Percentiles rank a stretch among this genome's conserved stretches.
These are phyloP conservation scores for Chrysoperla carnea DNA, from an alignment of 1,140 invertebrate genomes.

Conservation along the genomic window DNA sequence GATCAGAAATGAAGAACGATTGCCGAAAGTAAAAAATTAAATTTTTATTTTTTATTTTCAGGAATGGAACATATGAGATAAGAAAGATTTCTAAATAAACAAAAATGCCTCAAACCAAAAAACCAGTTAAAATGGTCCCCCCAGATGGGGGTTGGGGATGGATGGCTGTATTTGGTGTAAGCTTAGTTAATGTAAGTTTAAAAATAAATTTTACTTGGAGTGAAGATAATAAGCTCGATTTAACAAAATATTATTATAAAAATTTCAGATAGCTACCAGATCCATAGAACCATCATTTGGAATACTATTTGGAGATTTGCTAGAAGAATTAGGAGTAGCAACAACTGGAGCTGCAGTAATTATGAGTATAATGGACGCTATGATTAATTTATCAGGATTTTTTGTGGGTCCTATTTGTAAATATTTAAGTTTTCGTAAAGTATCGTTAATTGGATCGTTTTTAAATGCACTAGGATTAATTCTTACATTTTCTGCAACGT, in stretches of 20 bases:
- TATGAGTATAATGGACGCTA: slow-evolving; percentile 50
- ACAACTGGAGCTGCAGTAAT: slow-evolving; percentile 55
- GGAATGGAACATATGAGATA: no score
- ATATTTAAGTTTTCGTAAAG: slow-evolving; percentile 52
- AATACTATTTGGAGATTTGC: slow-evolving; percentile 49
- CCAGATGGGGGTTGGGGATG: slow-evolving; percentile 67
- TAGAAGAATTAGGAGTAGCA: slow-evolving; percentile 40
- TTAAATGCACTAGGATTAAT: slow-evolving; percentile 44
- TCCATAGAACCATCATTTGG: slow-evolving; percentile 63
- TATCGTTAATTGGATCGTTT: slow-evolving; percentile 44
- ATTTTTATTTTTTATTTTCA: no score
- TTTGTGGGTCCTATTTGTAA: slow-evolving; percentile 53
- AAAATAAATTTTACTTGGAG: neutral
- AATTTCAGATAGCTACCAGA: slow-evolving; percentile 50
- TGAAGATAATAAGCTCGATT: neutral
- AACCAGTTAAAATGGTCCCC: slow-evolving; percentile 29
- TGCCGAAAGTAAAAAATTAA: no score
- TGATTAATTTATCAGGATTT: slow-evolving; percentile 59
- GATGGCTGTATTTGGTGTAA: slow-evolving; percentile 61
- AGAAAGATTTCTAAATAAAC: no score
- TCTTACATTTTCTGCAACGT: slow-evolving; percentile 44
- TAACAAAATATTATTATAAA: slow-evolving; percentile 5
- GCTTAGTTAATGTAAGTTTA: slow-evolving; percentile 55
- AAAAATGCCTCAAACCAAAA: no score
- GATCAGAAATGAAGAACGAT: no score